Evolutionary conservation across 2,113 vertebrate genomes (phyloP).

Genomic region (Lagopus leucura): DNA sequence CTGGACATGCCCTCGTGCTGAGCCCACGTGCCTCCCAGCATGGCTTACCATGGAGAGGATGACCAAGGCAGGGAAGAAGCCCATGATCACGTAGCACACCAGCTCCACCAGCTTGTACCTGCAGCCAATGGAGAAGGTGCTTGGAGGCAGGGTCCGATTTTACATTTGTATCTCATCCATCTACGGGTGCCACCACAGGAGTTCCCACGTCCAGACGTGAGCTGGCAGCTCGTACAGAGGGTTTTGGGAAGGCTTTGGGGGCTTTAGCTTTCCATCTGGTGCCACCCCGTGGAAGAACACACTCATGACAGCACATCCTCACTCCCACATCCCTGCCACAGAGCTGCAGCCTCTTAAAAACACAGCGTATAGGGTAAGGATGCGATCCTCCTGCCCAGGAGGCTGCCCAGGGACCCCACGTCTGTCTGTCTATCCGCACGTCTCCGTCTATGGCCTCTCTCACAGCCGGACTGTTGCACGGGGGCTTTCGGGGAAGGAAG

Average conservation of each 20-base stretch:
- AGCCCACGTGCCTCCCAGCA: fast-evolving
- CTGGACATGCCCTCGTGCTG: fast-evolving
- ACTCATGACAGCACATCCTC: neutral
- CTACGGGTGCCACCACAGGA: neutral
- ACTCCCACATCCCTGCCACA: neutral
- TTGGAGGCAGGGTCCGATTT: neutral
- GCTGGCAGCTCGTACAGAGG: neutral
- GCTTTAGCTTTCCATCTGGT: conserved; percentile 50
- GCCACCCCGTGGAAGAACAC: conserved; percentile 51
- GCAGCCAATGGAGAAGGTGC: neutral
- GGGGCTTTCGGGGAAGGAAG: neutral
- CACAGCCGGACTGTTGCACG: fast-evolving
- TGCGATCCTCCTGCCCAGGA: neutral
- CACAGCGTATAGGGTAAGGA: neutral
- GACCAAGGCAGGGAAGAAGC: conserved; percentile 89
- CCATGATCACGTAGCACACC: conserved; percentile 90
- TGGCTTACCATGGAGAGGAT: conserved; percentile 92
- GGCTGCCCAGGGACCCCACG: neutral
- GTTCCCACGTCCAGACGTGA: fast-evolving
- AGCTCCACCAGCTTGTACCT: conserved; percentile 95
- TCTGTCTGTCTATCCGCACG: neutral
- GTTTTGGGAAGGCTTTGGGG: fast-evolving
- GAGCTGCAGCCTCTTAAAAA: neutral
- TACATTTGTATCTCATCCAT: fast-evolving
- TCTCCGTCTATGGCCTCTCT: neutral